Conservation (phyloP, 37 sponge, comb jelly and placozoan genomes). For the Ephydatia muelleri region DNA sequence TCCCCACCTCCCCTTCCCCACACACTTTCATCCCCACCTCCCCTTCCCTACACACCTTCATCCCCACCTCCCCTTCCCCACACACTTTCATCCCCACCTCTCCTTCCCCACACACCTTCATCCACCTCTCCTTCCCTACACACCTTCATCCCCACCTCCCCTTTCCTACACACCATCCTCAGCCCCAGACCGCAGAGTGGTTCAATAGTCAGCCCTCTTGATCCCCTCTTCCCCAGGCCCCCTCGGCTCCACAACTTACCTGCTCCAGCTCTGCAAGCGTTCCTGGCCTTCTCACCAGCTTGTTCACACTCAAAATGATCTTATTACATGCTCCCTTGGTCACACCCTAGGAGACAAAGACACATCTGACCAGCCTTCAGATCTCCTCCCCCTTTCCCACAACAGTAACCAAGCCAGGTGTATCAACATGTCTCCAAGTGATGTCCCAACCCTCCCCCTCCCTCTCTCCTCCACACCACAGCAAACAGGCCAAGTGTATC, state of each 20-base stretch:
- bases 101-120: too few species aligned
- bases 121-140: too few species aligned
- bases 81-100: too few species aligned
- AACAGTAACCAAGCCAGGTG: not conserved
- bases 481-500: not conserved
- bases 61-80: too few species aligned
- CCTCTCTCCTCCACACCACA: not conserved
- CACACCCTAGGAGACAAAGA: constrained; percentile 71
- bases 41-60: too few species aligned
- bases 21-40: constrained; percentile 19
- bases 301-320: constrained; percentile 77
- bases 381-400: too few species aligned
- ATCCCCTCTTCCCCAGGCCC: not conserved
- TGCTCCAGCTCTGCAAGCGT: constrained; percentile 73
- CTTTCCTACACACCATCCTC: not conserved
- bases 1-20: not conserved
- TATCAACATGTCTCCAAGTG: not conserved
- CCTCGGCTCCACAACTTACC: constrained; percentile 41
- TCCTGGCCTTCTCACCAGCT: constrained; percentile 57
- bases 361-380: too few species aligned
- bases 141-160: not conserved
- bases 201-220: too few species aligned
- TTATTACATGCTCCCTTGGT: constrained; percentile 91
- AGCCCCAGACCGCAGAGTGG: too few species aligned
- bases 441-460: not conserved